Evolutionary conservation across 2,113 vertebrate species (phyloP).

Genomic region (Bostrychus sinensis): DNA sequence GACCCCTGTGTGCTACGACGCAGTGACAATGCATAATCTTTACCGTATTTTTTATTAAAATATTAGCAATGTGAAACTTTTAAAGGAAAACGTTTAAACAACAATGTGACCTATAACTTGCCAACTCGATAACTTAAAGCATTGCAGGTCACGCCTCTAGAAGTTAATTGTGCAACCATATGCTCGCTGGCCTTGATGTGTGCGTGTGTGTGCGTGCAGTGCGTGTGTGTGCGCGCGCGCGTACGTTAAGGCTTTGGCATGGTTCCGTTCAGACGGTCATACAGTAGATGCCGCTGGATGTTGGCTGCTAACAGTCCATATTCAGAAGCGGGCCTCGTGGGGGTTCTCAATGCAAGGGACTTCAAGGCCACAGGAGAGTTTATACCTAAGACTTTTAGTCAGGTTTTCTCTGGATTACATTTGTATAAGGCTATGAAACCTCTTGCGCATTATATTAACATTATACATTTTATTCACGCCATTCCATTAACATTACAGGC

Average conservation of each 20-base stretch:
- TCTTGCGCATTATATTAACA: too few relatives aligned
- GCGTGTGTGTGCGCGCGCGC: conserved; percentile 22
- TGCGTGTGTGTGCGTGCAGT: conserved; percentile 26
- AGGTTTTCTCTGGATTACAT: too few relatives aligned
- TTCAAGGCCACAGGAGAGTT: conserved; percentile 18
- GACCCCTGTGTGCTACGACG: neutral
- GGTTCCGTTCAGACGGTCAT: conserved; percentile 11
- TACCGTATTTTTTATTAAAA: neutral
- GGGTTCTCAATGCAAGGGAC: conserved; percentile 30
- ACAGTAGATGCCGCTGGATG: conserved; percentile 21
- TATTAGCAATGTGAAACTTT: neutral
- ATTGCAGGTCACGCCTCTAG: conserved; percentile 62
- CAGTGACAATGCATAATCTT: neutral
- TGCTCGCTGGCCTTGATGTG: conserved; percentile 5
- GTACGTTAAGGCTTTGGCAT: conserved; percentile 2
- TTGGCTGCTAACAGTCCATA: conserved; percentile 2
- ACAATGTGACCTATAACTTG: conserved; percentile 9
- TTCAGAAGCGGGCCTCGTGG: conserved; percentile 42
- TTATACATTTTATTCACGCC: neutral
- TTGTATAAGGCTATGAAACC: neutral
- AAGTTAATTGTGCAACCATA: conserved; percentile 60
- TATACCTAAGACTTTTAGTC: neutral
- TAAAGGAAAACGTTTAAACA: neutral
- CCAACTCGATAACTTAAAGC: conserved; percentile 24
- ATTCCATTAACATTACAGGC: neutral